phyloP scores from a whole-genome alignment of 2,113 vertebrate species.

The Pelecanoides urinatrix region DNA sequence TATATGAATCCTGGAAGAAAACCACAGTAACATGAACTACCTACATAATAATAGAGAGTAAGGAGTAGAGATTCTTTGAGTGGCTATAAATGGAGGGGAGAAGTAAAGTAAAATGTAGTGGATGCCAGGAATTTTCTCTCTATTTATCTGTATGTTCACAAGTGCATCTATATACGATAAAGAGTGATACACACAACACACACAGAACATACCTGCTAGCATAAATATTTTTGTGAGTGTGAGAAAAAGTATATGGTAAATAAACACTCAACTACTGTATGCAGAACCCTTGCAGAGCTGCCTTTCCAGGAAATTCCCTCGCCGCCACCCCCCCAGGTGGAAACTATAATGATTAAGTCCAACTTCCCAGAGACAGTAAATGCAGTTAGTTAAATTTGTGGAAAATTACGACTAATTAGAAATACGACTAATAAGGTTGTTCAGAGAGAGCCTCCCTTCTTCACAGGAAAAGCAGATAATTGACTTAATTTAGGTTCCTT shows the following conservation, averaged over 20 bases:
- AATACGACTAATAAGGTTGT: not conserved
- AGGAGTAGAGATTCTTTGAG: not conserved
- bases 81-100: not conserved
- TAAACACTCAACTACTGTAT: not conserved
- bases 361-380: not conserved
- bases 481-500: not conserved
- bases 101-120: not conserved
- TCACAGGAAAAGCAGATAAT: not conserved
- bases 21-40: not conserved
- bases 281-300: not conserved
- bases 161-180: not conserved
- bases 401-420: conserved; percentile 11
- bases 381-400: not conserved
- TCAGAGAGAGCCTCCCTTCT: not conserved
- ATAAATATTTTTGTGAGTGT: not conserved
- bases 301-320: not conserved
- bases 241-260: not conserved
- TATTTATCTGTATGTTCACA: not conserved
- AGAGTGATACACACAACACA: not conserved
- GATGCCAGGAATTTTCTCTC: not conserved
- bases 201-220: not conserved
- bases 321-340: not conserved
- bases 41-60: not conserved
- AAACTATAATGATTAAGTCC: not conserved
- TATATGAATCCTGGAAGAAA: not conserved